Percentiles rank a stretch among this genome's conserved stretches.
phyloP scores from a whole-genome alignment of 2,888 invertebrate species.

The Tetranychus piercei region DNA sequence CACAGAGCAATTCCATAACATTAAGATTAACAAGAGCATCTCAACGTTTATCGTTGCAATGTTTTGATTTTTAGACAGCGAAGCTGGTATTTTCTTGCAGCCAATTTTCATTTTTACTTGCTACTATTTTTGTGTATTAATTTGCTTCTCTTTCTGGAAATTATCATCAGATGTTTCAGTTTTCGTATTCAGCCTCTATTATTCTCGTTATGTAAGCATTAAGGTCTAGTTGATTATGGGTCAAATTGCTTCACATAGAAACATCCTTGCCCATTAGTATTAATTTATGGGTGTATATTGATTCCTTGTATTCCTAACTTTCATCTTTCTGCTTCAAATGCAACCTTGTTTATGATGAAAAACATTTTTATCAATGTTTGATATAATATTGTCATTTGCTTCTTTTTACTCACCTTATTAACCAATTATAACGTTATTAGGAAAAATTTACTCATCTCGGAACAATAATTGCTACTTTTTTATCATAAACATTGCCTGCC shows the following conservation, averaged over 20 bases:
- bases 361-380: not conserved
- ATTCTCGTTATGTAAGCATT: not conserved
- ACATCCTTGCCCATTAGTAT: not conserved
- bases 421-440: not conserved
- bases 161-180: too few species aligned
- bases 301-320: not conserved
- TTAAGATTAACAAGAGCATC: not conserved
- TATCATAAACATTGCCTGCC: not conserved
- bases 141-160: not conserved
- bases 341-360: not conserved
- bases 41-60: not conserved
- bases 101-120: not conserved
- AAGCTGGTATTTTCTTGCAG: not conserved
- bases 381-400: not conserved
- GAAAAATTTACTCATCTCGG: not conserved
- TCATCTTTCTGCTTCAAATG: not conserved
- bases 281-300: slow-evolving; percentile 1
- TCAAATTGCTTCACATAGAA: not conserved
- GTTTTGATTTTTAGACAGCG: not conserved
- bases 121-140: not conserved
- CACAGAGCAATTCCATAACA: not conserved
- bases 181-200: not conserved
- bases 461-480: not conserved
- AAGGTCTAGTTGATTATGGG: not conserved
- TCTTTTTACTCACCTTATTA: not conserved